Conservation (phyloP, 35 echinoderm and acorn worm genomes). For the Diadema setosum region DNA sequence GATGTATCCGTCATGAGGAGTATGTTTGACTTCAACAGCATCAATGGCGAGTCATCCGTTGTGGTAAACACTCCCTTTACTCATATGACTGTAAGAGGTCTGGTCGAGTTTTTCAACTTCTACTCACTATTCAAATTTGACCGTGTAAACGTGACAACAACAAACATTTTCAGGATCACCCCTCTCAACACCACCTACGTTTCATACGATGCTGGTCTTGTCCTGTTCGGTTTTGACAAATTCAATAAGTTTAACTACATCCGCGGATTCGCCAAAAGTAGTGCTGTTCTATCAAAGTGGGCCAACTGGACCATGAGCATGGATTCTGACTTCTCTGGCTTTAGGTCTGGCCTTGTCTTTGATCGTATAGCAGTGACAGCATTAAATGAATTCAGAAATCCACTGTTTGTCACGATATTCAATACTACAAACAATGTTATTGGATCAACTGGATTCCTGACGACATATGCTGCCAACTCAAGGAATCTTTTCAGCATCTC, state of each 20-base stretch:
- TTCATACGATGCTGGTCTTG: not conserved
- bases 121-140: conserved; percentile 39
- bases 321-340: not conserved
- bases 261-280: not conserved
- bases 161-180: not conserved
- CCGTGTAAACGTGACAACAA: not conserved
- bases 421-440: conserved; percentile 30
- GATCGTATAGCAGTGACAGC: not conserved
- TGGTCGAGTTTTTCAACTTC: conserved; percentile 40
- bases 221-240: not conserved
- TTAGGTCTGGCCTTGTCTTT: conserved; percentile 7
- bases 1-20: conserved; percentile 28
- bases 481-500: not conserved
- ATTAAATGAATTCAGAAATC: conserved; percentile 20
- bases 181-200: not conserved
- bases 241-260: not conserved
- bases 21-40: conserved; percentile 39
- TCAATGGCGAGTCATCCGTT: conserved; percentile 52
- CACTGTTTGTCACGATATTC: conserved; percentile 18
- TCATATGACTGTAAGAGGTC: not conserved
- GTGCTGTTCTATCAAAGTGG: not conserved
- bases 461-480: conserved; percentile 2
- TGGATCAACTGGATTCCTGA: conserved; percentile 33
- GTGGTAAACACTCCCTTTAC: conserved; percentile 20
- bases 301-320: conserved; percentile 3